A percentile compares a stretch with the other conserved stretches of the same genome.
These are phyloP conservation scores for Lepidurus couesii DNA, from an alignment of 1,140 invertebrate genomes.

Conservation along the genomic window DNA sequence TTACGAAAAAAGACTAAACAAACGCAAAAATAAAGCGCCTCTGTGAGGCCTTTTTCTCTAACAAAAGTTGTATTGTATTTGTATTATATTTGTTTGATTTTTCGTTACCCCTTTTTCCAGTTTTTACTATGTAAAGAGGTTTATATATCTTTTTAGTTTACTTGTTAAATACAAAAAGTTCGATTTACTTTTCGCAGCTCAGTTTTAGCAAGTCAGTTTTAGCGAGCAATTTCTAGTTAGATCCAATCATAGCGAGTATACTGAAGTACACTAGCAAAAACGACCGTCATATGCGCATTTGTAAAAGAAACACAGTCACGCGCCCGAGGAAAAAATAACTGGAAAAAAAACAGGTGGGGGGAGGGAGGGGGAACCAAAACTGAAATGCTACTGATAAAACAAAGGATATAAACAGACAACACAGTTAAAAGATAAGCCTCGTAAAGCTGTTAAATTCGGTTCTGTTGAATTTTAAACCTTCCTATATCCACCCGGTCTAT, in stretches of 20 bases:
- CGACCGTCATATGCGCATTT: no score
- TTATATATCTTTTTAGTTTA: background rate
- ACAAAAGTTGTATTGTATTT: background rate
- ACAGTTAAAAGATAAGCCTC: background rate
- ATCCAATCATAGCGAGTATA: no score
- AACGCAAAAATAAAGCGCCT: background rate
- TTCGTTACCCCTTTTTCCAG: background rate
- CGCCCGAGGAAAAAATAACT: background rate
- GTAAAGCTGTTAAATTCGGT: background rate
- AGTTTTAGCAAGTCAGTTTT: no score
- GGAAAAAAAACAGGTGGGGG: background rate
- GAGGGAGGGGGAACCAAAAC: background rate
- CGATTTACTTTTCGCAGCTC: background rate
- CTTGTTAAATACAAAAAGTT: background rate
- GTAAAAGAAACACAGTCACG: background rate
- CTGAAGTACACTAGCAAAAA: no score
- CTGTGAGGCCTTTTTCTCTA: background rate
- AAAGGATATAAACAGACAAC: background rate
- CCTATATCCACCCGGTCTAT: background rate
- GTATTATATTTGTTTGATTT: background rate
- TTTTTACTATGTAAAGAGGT: background rate
- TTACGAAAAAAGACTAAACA: background rate
- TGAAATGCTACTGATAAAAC: background rate
- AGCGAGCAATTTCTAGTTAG: no score
- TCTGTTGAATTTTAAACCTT: background rate